These are phyloP conservation scores for Elanus axillaris DNA, from an alignment of 2,113 vertebrate genomes.

Conservation along the genomic window DNA sequence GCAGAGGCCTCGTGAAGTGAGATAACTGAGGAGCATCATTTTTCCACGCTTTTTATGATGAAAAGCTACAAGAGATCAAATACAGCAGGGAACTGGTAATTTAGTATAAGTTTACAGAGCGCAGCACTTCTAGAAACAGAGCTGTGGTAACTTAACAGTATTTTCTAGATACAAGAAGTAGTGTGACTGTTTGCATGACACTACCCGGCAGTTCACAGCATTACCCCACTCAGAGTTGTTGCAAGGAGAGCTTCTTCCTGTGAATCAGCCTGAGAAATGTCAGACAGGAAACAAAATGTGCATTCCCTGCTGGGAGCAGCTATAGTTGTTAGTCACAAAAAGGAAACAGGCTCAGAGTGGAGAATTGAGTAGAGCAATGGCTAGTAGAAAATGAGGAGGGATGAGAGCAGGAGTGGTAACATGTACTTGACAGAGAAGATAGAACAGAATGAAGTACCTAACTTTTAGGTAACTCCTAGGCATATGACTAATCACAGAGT, in stretches of 20 bases:
- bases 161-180: background rate
- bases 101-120: background rate
- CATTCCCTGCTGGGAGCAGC: background rate
- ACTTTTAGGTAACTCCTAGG: background rate
- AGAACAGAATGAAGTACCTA: background rate
- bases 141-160: background rate
- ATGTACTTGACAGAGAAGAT: background rate
- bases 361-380: background rate
- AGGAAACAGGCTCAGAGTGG: background rate
- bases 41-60: background rate
- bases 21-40: background rate
- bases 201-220: background rate
- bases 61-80: background rate
- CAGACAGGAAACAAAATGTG: background rate
- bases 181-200: background rate
- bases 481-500: background rate
- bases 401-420: background rate
- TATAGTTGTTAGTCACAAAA: background rate
- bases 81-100: background rate
- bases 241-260: background rate
- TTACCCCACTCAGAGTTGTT: background rate
- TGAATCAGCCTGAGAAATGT: background rate
- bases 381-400: background rate
- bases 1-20: background rate
- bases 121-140: background rate